Conservation (phyloP, 2,113 vertebrate species). For the Ivindomyrus marchei region DNA sequence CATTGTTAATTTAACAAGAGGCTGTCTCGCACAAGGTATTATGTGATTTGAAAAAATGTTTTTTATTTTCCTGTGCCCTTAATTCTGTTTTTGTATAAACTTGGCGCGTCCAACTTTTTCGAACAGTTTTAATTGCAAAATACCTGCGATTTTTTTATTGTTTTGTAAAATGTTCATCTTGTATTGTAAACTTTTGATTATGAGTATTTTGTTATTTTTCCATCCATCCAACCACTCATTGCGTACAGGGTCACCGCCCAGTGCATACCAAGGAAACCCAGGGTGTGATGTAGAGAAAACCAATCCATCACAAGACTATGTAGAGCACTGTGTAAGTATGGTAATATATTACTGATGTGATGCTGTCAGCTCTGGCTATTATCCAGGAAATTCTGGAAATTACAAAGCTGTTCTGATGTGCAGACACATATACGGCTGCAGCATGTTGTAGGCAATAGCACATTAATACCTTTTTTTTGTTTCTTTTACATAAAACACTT, state of each 20-base stretch:
- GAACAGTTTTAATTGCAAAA: not conserved
- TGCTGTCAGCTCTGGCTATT: not conserved
- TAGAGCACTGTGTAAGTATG: not conserved
- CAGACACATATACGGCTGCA: not conserved
- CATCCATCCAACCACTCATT: not conserved
- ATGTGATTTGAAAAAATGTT: not conserved
- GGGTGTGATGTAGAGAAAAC: not conserved
- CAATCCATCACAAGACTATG: not conserved
- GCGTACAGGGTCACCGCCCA: not conserved
- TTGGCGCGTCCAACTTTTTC: not conserved
- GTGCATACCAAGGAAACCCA: not conserved
- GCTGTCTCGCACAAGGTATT: not conserved
- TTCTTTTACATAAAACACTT: not conserved
- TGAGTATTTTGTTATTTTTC: not conserved
- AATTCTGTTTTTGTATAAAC: not conserved
- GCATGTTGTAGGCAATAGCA: not conserved
- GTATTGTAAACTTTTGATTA: not conserved
- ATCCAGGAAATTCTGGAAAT: not conserved
- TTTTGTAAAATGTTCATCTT: not conserved
- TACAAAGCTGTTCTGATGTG: not conserved
- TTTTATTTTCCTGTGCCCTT: not conserved
- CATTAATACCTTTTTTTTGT: not conserved
- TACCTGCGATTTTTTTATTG: not conserved
- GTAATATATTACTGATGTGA: not conserved
- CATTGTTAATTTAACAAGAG: constrained; percentile 16